Base-by-base conservation (phyloP, 2,888 invertebrate genomes). In the Chouioia cunea region DNA sequence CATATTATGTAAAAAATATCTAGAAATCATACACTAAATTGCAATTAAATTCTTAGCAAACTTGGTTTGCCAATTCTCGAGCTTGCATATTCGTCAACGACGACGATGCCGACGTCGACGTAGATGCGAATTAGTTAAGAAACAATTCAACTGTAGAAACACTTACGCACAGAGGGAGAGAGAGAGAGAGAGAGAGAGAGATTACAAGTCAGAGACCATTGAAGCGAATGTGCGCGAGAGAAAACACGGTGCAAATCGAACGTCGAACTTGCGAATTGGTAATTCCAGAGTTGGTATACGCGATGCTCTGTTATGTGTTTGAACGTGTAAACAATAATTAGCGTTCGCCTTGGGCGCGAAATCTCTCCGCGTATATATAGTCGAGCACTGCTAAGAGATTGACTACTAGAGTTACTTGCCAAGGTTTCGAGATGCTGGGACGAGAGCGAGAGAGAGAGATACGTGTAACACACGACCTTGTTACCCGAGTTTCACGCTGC, bases 291-390 rank as follows among this genome's bases (percentile, higher is more conserved):
- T 10, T 43, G 57, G 44, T 8, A 12, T n/a, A 18, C 4, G 69
- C 48, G 65, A 74, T 50, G 74, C 75, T 65, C 65, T 73, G 76
- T 36, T 36, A 78, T 76, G 74, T 80, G 78, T 82, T 81, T 81
- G 78, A 76, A 36, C 64, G 66, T 75, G 80, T 79, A 81, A 81
- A 81, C 77, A 82, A 81, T 81, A 82, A 82, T 81, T 81, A 81
- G 72, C 14, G 2, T 12, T 52, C 20, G 16, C 44, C 50, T 16
- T 16, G 18, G 12, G 43, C 12, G 18, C 16, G 57, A 50, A 46
- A 58, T 52, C 36, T 65, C 57, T 54, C 64, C 22, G 15, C 18
- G 20, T 43, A 16, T 12, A 36, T 36, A 36, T 36, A 43, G 18
- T 12, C 16, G 44, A 68, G 69, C 46, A 50, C 52, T 58, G 47